Base-by-base conservation (phyloP, 2,797 vertebrate genomes). In the Sebastes steindachneri region DNA sequence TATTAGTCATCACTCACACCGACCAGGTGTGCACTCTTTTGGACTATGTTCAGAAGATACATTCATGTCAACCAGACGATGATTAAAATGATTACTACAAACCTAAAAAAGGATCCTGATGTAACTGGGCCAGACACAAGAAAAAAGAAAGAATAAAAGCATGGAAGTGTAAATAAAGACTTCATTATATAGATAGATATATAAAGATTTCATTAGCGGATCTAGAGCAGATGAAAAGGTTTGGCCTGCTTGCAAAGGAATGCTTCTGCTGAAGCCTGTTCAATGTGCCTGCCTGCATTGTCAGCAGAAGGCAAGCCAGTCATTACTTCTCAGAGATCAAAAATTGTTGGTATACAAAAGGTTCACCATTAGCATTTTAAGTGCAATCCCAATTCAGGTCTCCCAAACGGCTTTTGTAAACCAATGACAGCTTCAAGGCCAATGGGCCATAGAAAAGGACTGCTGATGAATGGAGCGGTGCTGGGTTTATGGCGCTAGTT, bases 341-440 rank as follows among this genome's bases (percentile, higher is more conserved):
- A 92, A 88, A 85, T 54, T 35, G 29, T 37, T 51, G 74, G 65
- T 26, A 63, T 84, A 88, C 89, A 93, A 89, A 87, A 63, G 75
- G 70, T 75, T 86, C 82, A 54, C 73, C 75, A 94, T 95, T 93
- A 92, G 86, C 92, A 88, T 89, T 93, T 95, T 93, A 92, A 91
- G 87, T 87, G 85, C 79, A 88, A 88, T 86, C 76, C 75, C 79
- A 89, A 75, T 91, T 92, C 84, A 90, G 62, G 69, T 82, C 85
- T 80, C 63, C 73, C 77, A 86, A 81, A 82, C 59, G 75, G 75
- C 76, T 67, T 91, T 94, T 91, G 71, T 92, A 79, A 65, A 88
- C 75, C 68, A 72, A 62, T 84, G 86, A 91, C 89, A 90, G 85
- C 77, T 90, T 89, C 86, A 77, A 83, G 88, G 84, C 68, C 83